These are phyloP conservation scores for Drosophila mettleri DNA, from an alignment of 2,888 invertebrate species.

Conservation along the genomic window DNA sequence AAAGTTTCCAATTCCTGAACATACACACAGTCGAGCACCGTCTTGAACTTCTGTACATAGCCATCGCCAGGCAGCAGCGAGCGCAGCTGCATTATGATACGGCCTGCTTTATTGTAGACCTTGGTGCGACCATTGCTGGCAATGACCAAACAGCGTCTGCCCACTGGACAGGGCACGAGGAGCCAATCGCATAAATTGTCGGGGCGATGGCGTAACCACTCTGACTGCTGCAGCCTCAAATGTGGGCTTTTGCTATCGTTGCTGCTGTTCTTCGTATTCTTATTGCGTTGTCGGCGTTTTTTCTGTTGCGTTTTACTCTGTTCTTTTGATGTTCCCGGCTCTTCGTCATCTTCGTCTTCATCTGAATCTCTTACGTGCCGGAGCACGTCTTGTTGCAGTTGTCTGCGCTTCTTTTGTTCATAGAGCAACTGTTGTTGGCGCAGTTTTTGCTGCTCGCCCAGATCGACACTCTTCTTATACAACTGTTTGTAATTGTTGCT, in stretches of 20 bases:
- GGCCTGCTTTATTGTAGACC: constrained; percentile 89
- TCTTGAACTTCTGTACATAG: constrained; percentile 46
- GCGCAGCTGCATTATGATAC: constrained; percentile 86
- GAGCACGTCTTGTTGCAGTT: constrained; percentile 69
- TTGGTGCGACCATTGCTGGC: constrained; percentile 89
- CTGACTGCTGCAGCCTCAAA: constrained; percentile 92
- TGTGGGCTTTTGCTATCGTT: constrained; percentile 21
- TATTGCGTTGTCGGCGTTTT: constrained; percentile 20
- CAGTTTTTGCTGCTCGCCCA: constrained; percentile 66
- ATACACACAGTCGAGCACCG: constrained; percentile 93
- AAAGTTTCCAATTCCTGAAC: constrained; percentile 86
- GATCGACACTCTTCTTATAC: constrained; percentile 57
- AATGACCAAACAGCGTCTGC: constrained; percentile 92
- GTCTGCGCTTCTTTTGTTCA: constrained; percentile 81
- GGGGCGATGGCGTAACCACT: constrained; percentile 96
- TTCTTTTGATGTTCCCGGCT: constrained; percentile 1
- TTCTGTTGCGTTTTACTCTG: constrained; percentile 21
- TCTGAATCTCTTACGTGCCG: constrained; percentile 39
- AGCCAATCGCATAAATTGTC: constrained; percentile 91
- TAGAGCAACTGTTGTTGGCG: constrained; percentile 74
- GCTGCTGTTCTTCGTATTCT: constrained; percentile 31
- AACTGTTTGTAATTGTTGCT: constrained; percentile 57
- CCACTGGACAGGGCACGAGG: constrained; percentile 92
- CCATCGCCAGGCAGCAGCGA: constrained; percentile 81
- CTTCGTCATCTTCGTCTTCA: constrained; percentile 11